Percentiles rank a stretch among this genome's conserved stretches.
These are phyloP conservation scores for Antrozous pallidus DNA, from an alignment of 2,797 vertebrate genomes.

Conservation along the genomic window DNA sequence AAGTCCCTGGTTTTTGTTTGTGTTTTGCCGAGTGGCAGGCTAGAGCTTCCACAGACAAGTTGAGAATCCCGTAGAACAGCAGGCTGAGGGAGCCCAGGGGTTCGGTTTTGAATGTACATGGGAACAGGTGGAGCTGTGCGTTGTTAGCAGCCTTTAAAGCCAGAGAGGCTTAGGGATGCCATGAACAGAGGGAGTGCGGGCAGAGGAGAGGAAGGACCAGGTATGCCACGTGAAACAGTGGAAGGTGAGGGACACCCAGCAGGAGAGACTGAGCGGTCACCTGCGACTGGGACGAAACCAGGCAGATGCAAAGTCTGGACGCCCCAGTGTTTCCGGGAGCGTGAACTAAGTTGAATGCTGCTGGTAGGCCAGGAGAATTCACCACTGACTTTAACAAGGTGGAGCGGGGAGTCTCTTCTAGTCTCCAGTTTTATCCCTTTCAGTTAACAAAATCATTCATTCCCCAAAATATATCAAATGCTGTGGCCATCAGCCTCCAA, in stretches of 20 bases:
- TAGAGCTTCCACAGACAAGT: too few relatives aligned
- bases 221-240: fast-evolving
- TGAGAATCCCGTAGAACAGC: background rate
- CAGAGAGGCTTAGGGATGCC: background rate
- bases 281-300: background rate
- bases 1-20: background rate
- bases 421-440: background rate
- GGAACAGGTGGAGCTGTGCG: background rate
- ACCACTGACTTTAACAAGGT: background rate
- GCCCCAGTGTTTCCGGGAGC: background rate
- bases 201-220: background rate
- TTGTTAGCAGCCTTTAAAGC: background rate
- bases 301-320: background rate
- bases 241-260: background rate
- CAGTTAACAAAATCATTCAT: background rate
- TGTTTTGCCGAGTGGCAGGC: background rate
- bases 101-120: background rate
- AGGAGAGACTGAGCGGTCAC: background rate
- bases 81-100: background rate
- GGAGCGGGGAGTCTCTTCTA: background rate
- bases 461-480: background rate
- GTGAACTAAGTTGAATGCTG: background rate
- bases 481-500: background rate
- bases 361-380: background rate
- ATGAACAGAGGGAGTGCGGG: fast-evolving